Conservation (phyloP, 2,888 invertebrate genomes). For the Eristalis tenax region DNA sequence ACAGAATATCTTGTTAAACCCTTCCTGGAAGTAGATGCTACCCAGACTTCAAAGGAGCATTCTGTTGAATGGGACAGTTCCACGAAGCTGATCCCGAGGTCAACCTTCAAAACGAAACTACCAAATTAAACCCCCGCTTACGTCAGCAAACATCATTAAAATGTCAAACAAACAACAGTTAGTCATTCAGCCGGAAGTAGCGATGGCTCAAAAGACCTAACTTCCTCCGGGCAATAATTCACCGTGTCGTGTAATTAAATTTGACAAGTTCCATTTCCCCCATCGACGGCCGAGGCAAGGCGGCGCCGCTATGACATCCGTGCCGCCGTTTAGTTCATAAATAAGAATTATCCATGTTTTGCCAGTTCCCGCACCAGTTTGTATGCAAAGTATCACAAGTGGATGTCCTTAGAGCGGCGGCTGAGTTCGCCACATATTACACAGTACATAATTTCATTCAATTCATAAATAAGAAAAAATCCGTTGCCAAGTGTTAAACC, state of each 20-base stretch:
- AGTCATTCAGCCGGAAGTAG: not conserved
- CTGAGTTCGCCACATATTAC: slow-evolving; percentile 33
- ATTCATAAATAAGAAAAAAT: slow-evolving; percentile 67
- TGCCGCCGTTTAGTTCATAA: slow-evolving; percentile 52
- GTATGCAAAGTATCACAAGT: slow-evolving; percentile 23
- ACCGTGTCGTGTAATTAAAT: slow-evolving; percentile 53
- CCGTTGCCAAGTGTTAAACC: slow-evolving; percentile 65
- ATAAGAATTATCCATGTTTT: slow-evolving; percentile 41
- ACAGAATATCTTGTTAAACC: no score
- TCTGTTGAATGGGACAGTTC: no score
- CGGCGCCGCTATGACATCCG: slow-evolving; percentile 8
- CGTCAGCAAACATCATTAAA: no score
- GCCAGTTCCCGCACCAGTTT: not conserved
- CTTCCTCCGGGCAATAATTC: slow-evolving; percentile 36
- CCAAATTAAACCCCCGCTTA: no score
- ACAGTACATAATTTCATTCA: slow-evolving; percentile 65
- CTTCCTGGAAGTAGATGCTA: no score
- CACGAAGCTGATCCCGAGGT: no score
- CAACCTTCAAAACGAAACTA: no score
- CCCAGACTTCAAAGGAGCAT: no score
- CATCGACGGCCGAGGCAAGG: slow-evolving; percentile 31
- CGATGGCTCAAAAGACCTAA: not conserved
- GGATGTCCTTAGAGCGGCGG: slow-evolving; percentile 39
- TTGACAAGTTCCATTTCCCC: slow-evolving; percentile 46
- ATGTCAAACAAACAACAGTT: not conserved